Evolutionary conservation across 2,113 vertebrate species (phyloP), one percentile per base, ranked within the genome.

Genomic region (Dissostichus mawsoni): DNA sequence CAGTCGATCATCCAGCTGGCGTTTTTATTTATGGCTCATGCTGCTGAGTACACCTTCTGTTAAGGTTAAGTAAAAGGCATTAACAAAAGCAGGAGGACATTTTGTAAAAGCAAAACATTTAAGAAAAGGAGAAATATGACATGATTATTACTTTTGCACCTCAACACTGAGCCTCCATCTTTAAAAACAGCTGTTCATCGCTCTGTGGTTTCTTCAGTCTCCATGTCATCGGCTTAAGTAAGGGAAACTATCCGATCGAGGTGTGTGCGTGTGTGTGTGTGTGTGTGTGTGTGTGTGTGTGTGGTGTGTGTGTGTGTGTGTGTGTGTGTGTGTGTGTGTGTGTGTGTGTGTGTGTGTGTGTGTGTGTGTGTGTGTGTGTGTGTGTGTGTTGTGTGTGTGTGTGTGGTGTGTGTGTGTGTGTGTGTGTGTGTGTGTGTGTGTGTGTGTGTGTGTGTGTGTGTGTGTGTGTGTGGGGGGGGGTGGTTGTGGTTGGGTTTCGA

Each of bases 161-260:
- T 50, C 41, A 71, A 48, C 29, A 51, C 56, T 16, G 48, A 48
- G 14, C 17, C 45, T 51, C n/a, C 58, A 61, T 58, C 10, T 55
- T 52, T 18, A 51, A 44, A 41, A 51, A 33, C 44, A 61, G 75
- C 48, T 69, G 25, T 44, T 48, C 58, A 16, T 69, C 16, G 4
- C 44, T 55, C 74, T 33, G 50, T 52, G 65, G 58, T 63, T 72
- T 64, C 50, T 80, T 47, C 65, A 14, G 57, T 65, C 48, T 58
- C 75, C 62, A 41, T 78, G 67, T 82, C 73, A 80, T 55, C 63
- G 50, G 56, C 29, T 41, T 83, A 81, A 83, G 82, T 86, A 75
- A 77, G 44, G 79, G 48, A 84, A 80, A 73, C 62, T 55, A 59
- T 73, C 67, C 3, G 6, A 56, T 76, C 44, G 61, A 45, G 0